Conservation (phyloP, 2,113 vertebrate species). For the Embiotoca jacksoni region DNA sequence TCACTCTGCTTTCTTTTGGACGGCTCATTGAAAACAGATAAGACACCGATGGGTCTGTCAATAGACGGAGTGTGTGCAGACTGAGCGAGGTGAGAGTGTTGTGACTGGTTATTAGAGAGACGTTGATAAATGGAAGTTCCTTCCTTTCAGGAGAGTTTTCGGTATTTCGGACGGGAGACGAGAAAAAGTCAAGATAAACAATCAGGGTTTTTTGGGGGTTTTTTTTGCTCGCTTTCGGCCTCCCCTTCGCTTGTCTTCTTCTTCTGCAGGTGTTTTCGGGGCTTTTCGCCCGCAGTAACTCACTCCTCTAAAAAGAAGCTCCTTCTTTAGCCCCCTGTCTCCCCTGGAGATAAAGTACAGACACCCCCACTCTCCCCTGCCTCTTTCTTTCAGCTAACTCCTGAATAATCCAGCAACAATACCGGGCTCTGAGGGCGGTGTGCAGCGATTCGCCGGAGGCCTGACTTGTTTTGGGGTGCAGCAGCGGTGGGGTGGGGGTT, state of each 20-base stretch:
- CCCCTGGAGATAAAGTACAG: constrained; percentile 88
- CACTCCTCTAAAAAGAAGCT: constrained; percentile 76
- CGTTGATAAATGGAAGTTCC: constrained; percentile 26
- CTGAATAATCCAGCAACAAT: constrained; percentile 94
- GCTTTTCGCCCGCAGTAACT: constrained; percentile 65
- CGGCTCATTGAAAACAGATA: too few relatives aligned
- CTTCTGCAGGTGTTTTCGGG: constrained; percentile 77
- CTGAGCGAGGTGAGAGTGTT: constrained; percentile 20
- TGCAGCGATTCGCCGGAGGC: constrained; percentile 84
- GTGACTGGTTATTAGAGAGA: constrained; percentile 23
- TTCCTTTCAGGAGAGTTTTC: constrained; percentile 68
- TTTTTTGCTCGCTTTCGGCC: constrained; percentile 12
- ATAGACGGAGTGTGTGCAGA: neutral
- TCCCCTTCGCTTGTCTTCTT: constrained; percentile 44
- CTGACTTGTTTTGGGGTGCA: constrained; percentile 83
- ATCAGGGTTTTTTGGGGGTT: too few relatives aligned
- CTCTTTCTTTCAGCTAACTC: constrained; percentile 79
- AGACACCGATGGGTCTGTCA: neutral
- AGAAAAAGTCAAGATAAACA: constrained; percentile 53
- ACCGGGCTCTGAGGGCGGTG: constrained; percentile 87
- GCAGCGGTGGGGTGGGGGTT: neutral
- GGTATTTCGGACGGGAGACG: constrained; percentile 15
- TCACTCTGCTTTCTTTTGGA: too few relatives aligned
- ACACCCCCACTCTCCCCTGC: constrained; percentile 66
- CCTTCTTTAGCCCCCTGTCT: constrained; percentile 67